A percentile compares a stretch with the other conserved stretches of the same genome.
These are phyloP conservation scores for Phaethornis superciliosus DNA, from an alignment of 2,113 vertebrate species.

Conservation along the genomic window DNA sequence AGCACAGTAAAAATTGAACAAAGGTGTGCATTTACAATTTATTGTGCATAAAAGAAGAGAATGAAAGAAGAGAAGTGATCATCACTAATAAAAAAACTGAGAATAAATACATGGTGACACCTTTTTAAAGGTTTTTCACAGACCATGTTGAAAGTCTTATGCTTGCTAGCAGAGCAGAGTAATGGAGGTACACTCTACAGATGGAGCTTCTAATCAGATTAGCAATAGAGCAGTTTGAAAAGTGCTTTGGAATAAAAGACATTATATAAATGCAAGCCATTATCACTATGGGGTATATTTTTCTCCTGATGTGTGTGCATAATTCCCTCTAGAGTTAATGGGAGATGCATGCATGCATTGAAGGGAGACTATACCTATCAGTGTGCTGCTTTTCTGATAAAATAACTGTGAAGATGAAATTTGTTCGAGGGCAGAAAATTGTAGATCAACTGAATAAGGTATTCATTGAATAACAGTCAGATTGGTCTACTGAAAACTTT, in stretches of 20 bases:
- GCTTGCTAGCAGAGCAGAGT: conserved; percentile 34
- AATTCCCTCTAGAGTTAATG: conserved; percentile 70
- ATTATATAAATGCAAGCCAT: conserved; percentile 71
- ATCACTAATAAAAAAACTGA: background rate
- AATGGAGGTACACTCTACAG: conserved; percentile 64
- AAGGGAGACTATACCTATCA: conserved; percentile 40
- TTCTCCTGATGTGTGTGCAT: conserved; percentile 67
- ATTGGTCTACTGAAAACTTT: background rate
- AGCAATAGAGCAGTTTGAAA: conserved; percentile 69
- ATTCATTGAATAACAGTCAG: background rate
- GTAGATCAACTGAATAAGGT: background rate
- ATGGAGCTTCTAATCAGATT: conserved; percentile 72
- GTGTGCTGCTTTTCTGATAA: background rate
- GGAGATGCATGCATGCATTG: conserved; percentile 47
- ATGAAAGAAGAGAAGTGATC: background rate
- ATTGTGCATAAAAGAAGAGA: background rate
- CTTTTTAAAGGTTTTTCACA: conserved; percentile 32
- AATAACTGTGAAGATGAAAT: background rate
- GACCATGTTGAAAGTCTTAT: conserved; percentile 33
- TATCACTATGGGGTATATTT: conserved; percentile 74
- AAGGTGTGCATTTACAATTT: background rate
- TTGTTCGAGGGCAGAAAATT: conserved; percentile 5
- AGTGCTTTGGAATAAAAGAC: conserved; percentile 69
- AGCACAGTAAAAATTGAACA: background rate
- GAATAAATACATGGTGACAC: conserved; percentile 2